Conservation (phyloP, 1,140 invertebrate genomes). For the Ruditapes philippinarum region DNA sequence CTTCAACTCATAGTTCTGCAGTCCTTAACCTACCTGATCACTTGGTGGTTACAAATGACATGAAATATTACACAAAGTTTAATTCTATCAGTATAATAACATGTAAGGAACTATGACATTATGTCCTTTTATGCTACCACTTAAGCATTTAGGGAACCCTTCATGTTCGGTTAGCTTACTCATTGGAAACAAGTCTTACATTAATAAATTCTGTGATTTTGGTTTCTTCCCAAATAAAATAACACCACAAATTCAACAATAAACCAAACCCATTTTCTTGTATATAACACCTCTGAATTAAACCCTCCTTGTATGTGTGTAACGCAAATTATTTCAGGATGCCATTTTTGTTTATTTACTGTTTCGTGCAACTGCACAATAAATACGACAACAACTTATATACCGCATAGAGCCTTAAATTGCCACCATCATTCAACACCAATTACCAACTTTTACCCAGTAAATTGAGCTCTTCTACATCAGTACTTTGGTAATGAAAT, state of each 20-base stretch:
- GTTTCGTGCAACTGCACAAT: neutral
- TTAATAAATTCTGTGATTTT: conserved; percentile 2
- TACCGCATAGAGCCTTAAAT: neutral
- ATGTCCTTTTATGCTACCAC: neutral
- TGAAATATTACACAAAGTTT: neutral
- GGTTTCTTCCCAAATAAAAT: neutral
- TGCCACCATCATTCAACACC: neutral
- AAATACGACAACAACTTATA: neutral
- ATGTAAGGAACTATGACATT: neutral
- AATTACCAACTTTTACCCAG: neutral
- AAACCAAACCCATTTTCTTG: neutral
- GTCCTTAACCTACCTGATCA: neutral
- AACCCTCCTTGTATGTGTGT: neutral
- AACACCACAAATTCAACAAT: neutral
- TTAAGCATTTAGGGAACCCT: neutral
- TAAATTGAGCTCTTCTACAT: neutral
- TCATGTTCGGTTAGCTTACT: neutral
- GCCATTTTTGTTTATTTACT: neutral
- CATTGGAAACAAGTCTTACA: neutral
- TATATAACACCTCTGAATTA: neutral
- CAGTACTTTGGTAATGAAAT: neutral
- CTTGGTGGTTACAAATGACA: neutral
- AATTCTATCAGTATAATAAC: neutral
- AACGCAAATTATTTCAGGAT: neutral
- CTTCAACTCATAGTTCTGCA: neutral